Evolutionary conservation across 2,888 invertebrate species (phyloP), one percentile per base, ranked within the genome.

Genomic region (Hyposoter dolosus): DNA sequence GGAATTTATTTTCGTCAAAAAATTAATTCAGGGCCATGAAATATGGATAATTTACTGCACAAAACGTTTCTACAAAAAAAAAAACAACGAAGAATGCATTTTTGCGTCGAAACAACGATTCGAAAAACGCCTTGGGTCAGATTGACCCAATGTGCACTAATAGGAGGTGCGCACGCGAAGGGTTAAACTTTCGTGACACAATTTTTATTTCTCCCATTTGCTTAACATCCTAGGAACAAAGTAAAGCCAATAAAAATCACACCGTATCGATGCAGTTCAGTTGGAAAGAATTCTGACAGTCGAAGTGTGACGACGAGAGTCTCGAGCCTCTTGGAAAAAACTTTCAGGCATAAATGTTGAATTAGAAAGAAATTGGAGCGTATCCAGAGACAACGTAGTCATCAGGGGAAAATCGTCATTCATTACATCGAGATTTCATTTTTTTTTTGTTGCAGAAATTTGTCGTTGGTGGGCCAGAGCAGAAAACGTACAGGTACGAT

Each of bases 401-500:
- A 23, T 23, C 23, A 15, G 15, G 60, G 15, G 9, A 28, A 60
- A 28, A 28, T 23, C 28, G 6, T 60, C 5, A 6, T 60, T 28
- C 5, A 28, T 23, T 10, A 60, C 2, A 28, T 28, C 4, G 28
- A 28, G 28, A 15, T 60, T 60, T 28, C 4, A 6, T n/a, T 63
- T 12, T 45, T 74, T 71, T 89, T 84, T 88, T 85, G 87, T 94
- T 94, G 5, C 94, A 96, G 95, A 96, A 96, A 94, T 96, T 95
- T 93, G 95, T 96, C 77, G 93, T 96, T 87, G 96, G 96, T 74
- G 89, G 91, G 0, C 94, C 95, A 84, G 96, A 97, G 94, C 95
- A 95, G 90, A 96, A 96, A 92, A 94, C 95, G 81, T 97, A 97
- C 94, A 95, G 96, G 84, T 98, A 98, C 94, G 97, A 98, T 93